Evolutionary conservation across 2,113 vertebrate species (phyloP).

Genomic region (Alexandromys fortis): DNA sequence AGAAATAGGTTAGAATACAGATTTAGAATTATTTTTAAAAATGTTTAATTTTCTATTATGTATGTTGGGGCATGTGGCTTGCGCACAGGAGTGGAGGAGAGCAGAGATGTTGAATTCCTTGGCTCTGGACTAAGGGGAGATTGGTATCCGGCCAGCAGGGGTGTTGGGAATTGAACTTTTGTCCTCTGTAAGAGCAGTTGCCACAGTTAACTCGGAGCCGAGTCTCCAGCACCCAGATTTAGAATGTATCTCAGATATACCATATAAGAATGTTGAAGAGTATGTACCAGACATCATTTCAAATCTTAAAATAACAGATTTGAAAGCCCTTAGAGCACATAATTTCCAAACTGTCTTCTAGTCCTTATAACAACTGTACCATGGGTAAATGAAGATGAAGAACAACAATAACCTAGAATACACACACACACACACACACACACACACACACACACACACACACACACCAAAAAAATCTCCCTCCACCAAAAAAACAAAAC

Average conservation of each 20-base stretch:
- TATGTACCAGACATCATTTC: not conserved
- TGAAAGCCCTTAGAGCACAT: not conserved
- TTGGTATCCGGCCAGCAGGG: not conserved
- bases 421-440: not conserved
- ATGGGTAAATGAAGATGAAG: not conserved
- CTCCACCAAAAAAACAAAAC: not conserved
- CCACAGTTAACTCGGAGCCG: not conserved
- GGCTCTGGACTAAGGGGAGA: not conserved
- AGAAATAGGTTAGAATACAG: not conserved
- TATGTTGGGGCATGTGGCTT: not conserved
- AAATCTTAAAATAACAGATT: not conserved
- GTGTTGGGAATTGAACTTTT: not conserved
- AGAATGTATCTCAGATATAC: not conserved
- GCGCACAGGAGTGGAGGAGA: not conserved
- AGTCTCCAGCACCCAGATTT: not conserved
- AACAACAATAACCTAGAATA: not conserved
- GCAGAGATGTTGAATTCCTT: not conserved
- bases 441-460: not conserved
- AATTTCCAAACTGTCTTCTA: not conserved
- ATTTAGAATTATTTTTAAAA: not conserved
- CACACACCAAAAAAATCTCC: no score
- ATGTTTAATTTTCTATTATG: not conserved
- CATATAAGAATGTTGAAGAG: not conserved
- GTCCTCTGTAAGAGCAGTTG: not conserved
- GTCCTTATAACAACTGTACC: not conserved